These are phyloP conservation scores for Yponomeuta evonymella DNA, from an alignment of 2,888 invertebrate genomes.

Conservation along the genomic window DNA sequence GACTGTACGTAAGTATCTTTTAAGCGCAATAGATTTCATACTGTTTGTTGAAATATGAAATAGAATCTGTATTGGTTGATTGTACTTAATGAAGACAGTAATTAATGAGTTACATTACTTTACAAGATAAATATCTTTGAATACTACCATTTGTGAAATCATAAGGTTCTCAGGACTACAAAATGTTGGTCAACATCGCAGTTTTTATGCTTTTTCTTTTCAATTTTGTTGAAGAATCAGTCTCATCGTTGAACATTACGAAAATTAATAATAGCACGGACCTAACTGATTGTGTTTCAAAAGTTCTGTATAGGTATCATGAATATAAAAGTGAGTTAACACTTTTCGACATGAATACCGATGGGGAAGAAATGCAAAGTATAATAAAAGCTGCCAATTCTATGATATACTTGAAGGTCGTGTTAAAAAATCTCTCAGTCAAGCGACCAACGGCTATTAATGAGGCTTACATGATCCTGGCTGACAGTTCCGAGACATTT, in stretches of 20 bases:
- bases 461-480: neutral
- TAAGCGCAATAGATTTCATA: too few relatives aligned
- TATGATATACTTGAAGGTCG: slow-evolving; percentile 14
- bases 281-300: neutral
- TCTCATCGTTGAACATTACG: neutral
- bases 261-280: neutral
- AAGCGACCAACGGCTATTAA: neutral
- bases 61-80: neutral
- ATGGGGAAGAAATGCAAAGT: slow-evolving; percentile 15
- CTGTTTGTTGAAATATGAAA: too few relatives aligned
- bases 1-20: too few relatives aligned
- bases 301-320: slow-evolving; percentile 20
- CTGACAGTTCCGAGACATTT: neutral
- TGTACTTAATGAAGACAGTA: neutral
- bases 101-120: neutral
- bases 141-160: neutral
- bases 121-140: neutral
- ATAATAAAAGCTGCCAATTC: slow-evolving; percentile 22
- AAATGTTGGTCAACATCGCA: neutral
- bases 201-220: neutral
- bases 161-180: neutral
- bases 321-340: slow-evolving; percentile 18
- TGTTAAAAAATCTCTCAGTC: slow-evolving; percentile 17
- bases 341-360: slow-evolving; percentile 20
- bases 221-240: neutral